Percentiles rank a stretch among this genome's conserved stretches.
phyloP scores from a whole-genome alignment of 2,797 vertebrate genomes.

The Anguilla obscura region DNA sequence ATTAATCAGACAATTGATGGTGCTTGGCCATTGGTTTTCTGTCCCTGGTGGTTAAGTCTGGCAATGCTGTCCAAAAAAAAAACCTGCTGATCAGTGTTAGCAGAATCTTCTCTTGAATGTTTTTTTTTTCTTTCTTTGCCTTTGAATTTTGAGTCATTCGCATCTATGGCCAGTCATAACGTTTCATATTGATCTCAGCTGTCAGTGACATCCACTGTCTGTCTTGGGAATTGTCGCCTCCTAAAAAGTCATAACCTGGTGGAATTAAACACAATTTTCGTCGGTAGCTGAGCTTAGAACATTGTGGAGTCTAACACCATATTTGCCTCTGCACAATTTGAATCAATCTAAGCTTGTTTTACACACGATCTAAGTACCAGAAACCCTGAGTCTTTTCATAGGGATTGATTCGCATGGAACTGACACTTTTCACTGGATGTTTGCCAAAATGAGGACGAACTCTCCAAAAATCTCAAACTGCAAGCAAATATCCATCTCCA shows the following conservation, averaged over 20 bases:
- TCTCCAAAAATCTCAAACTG: background rate
- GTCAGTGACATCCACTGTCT: background rate
- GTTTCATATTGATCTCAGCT: background rate
- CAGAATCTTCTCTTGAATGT: background rate
- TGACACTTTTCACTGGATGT: background rate
- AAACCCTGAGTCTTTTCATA: background rate
- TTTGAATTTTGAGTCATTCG: background rate
- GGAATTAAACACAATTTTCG: background rate
- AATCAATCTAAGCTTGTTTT: background rate
- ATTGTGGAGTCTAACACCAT: background rate
- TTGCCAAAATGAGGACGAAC: background rate
- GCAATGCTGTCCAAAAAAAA: background rate
- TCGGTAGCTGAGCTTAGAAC: background rate
- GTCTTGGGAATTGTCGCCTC: background rate
- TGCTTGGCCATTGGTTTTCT: background rate
- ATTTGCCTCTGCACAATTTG: background rate
- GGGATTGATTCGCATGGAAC: background rate
- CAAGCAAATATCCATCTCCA: constrained; percentile 13
- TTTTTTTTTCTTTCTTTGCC: background rate
- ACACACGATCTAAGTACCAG: background rate
- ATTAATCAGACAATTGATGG: background rate
- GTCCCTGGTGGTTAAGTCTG: background rate
- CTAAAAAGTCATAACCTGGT: background rate
- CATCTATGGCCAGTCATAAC: background rate
- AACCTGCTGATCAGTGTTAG: background rate